Evolutionary conservation across 2,113 vertebrate genomes (phyloP).

Genomic region (Thunnus maccoyii): DNA sequence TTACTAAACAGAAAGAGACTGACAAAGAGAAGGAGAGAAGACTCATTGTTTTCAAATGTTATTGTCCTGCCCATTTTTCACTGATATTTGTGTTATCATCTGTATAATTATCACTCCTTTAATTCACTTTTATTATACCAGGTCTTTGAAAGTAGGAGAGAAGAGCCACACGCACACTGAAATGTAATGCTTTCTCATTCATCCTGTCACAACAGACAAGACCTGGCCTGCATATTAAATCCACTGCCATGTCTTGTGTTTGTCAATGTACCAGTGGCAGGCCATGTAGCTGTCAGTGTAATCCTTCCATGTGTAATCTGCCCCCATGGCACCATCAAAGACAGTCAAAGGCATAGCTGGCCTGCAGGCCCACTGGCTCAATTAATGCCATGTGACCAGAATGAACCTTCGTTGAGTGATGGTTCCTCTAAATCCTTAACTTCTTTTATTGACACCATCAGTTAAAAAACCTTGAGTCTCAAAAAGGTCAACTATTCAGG

Average conservation of each 20-base stretch:
- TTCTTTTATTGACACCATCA: constrained; percentile 23
- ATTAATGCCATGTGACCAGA: constrained; percentile 26
- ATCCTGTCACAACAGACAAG: constrained; percentile 43
- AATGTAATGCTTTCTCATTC: constrained; percentile 38
- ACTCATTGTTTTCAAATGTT: constrained; percentile 38
- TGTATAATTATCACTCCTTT: constrained; percentile 38
- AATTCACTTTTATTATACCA: constrained; percentile 51
- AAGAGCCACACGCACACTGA: constrained; percentile 11
- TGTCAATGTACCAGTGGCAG: constrained; percentile 46
- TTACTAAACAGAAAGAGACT: constrained; percentile 21
- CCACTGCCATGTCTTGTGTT: constrained; percentile 46
- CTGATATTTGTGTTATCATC: constrained; percentile 44
- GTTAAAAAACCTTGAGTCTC: not conserved
- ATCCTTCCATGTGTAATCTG: constrained; percentile 50
- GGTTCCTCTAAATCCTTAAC: not conserved
- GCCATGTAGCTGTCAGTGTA: constrained; percentile 44
- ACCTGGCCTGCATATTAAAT: constrained; percentile 62
- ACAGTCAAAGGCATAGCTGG: constrained; percentile 8
- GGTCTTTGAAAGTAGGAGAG: constrained; percentile 46
- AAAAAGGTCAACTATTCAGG: constrained; percentile 29
- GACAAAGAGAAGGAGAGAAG: constrained; percentile 5
- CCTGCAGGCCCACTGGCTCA: not conserved
- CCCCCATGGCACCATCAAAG: constrained; percentile 35
- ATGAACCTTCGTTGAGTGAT: not conserved
- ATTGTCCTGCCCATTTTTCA: constrained; percentile 12